Conservation (phyloP, 2,888 invertebrate genomes). For the Saturnia pavonia region DNA sequence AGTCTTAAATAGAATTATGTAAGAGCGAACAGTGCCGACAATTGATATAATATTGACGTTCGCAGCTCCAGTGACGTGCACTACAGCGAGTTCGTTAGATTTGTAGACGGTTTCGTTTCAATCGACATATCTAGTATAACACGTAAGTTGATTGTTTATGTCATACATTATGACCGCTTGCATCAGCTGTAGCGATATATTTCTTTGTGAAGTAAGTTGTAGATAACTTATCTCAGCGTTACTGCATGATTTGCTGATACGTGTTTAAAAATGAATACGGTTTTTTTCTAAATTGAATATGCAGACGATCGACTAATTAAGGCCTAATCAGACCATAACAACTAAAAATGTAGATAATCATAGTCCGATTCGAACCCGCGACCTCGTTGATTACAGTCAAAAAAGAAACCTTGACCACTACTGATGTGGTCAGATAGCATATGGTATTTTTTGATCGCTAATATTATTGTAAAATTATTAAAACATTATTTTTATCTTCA, state of each 20-base stretch:
- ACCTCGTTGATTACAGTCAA: constrained; percentile 4
- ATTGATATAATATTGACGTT: no score
- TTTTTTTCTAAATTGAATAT: background rate
- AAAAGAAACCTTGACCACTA: background rate
- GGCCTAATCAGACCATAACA: background rate
- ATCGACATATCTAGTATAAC: background rate
- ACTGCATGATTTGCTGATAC: background rate
- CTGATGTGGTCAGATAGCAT: background rate
- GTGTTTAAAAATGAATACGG: background rate
- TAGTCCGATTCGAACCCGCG: background rate
- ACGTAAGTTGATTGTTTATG: background rate
- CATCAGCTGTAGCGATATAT: background rate
- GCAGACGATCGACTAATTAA: background rate
- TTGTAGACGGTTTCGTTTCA: background rate
- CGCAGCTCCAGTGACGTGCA: no score
- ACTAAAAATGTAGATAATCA: background rate
- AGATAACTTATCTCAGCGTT: background rate
- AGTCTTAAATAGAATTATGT: background rate
- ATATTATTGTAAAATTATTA: background rate
- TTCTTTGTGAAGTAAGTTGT: background rate
- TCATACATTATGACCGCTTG: background rate
- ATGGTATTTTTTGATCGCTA: background rate
- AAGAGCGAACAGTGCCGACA: background rate
- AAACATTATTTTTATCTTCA: background rate
- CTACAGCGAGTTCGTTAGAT: background rate